Evolutionary conservation across 2,113 vertebrate species (phyloP).

Genomic region (Meriones unguiculatus): DNA sequence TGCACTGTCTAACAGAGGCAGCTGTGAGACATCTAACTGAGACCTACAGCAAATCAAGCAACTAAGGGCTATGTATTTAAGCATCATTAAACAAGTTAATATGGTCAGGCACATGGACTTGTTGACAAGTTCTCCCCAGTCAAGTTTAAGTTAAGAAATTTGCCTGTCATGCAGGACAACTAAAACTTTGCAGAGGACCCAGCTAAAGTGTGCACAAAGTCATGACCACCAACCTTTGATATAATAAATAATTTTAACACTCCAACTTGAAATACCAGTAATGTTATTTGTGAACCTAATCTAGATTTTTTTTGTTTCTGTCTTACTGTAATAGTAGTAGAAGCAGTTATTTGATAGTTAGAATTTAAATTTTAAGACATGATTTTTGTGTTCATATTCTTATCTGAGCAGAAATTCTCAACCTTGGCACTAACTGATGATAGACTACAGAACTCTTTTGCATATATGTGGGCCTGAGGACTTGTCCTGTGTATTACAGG

Average conservation of each 20-base stretch:
- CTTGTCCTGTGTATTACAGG: neutral
- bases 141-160: neutral
- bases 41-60: neutral
- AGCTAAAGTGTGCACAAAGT: too few relatives aligned
- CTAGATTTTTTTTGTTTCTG: neutral
- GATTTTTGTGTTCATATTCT: conserved; percentile 63
- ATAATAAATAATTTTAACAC: neutral
- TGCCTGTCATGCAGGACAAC: neutral
- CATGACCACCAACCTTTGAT: neutral
- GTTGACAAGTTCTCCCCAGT: neutral
- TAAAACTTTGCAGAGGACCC: neutral
- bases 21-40: neutral
- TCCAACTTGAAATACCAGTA: neutral
- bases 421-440: neutral
- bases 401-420: conserved; percentile 31
- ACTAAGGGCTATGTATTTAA: neutral
- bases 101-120: neutral
- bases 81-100: neutral
- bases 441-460: neutral
- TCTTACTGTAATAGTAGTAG: neutral
- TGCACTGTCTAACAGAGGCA: neutral
- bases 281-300: neutral
- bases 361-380: conserved; percentile 52
- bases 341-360: neutral
- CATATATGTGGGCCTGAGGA: neutral